Evolutionary conservation across 2,888 invertebrate species (phyloP).

Genomic region (Rugalucina vietnamica): DNA sequence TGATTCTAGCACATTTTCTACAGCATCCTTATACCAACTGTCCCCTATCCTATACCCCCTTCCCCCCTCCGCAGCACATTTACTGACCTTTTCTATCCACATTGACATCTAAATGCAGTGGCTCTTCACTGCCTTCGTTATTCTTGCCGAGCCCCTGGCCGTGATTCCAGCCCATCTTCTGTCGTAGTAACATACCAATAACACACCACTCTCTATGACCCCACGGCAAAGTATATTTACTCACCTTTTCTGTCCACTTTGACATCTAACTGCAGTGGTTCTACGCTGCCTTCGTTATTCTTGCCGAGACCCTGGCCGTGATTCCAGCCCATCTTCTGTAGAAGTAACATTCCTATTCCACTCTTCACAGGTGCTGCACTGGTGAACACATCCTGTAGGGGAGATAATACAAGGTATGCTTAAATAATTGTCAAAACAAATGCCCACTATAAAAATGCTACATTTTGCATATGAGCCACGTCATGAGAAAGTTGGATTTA

Average conservation of each 20-base stretch:
- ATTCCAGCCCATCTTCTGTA: conserved; percentile 99
- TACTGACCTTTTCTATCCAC: conserved; percentile 93
- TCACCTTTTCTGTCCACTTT: conserved; percentile 96
- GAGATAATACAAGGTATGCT: background rate
- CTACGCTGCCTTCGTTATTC: conserved; percentile 95
- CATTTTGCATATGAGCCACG: too few species aligned
- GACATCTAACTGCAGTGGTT: conserved; percentile 96
- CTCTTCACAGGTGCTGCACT: conserved; percentile 95
- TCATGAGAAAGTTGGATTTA: too few species aligned
- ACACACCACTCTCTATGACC: too few species aligned
- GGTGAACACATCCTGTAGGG: conserved; percentile 92
- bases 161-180: conserved; percentile 99
- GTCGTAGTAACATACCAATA: conserved; percentile 97
- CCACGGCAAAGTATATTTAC: background rate
- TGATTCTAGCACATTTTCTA: too few species aligned
- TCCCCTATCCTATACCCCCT: too few species aligned
- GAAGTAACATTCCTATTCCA: conserved; percentile 97
- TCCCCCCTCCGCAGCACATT: too few species aligned
- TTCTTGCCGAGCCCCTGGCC: conserved; percentile 98
- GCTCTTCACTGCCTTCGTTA: conserved; percentile 95
- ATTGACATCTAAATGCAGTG: conserved; percentile 96
- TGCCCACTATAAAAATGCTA: too few species aligned
- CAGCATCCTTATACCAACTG: too few species aligned
- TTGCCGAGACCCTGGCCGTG: conserved; percentile 98
- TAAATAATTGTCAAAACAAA: too few species aligned